Evolutionary conservation across 2,888 invertebrate species (phyloP).

Genomic region (Drosophila picticornis): DNA sequence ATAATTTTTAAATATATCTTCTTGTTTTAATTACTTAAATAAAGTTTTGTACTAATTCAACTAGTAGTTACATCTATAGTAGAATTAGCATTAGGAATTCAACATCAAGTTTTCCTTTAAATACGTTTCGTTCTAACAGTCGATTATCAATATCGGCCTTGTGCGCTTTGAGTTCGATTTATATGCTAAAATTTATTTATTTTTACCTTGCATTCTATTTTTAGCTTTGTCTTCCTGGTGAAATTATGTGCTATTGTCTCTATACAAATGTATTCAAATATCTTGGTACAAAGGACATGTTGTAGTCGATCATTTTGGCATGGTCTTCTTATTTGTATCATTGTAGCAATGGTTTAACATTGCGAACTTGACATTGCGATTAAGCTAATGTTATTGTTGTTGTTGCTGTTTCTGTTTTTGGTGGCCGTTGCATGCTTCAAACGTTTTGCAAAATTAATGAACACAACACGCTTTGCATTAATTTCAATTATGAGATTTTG

Average conservation of each 20-base stretch:
- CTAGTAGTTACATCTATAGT: neutral
- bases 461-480: conserved; percentile 34
- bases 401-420: conserved; percentile 17
- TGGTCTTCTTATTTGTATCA: neutral
- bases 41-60: neutral
- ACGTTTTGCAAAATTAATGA: conserved; percentile 61
- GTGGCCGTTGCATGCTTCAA: conserved; percentile 54
- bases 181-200: neutral
- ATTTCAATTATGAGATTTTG: conserved; percentile 47
- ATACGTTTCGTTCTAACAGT: neutral
- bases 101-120: neutral
- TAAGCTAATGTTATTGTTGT: conserved; percentile 10
- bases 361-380: conserved; percentile 53
- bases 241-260: neutral
- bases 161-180: neutral
- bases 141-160: neutral
- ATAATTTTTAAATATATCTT: neutral
- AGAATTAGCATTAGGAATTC: neutral
- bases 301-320: neutral
- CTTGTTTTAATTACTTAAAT: neutral
- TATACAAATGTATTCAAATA: neutral
- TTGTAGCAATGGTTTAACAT: conserved; percentile 5
- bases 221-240: neutral
- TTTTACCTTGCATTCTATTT: neutral
- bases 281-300: neutral